Base-by-base conservation (phyloP, 2,888 invertebrate genomes). In the Tanypteryx hageni region DNA sequence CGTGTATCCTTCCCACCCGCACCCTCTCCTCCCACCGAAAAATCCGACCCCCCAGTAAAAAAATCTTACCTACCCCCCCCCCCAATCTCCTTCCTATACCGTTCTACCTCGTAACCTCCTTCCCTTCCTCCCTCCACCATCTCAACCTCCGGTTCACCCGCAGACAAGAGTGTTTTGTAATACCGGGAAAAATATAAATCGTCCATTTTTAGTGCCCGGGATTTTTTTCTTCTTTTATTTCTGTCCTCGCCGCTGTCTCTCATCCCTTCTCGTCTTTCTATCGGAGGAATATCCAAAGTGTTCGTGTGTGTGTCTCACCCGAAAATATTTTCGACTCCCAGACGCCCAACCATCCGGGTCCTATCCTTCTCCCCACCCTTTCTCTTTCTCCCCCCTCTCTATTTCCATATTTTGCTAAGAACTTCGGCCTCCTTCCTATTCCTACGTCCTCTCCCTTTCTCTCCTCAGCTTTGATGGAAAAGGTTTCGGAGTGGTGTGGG, bases 171-270 rank as follows among this genome's bases (percentile, higher is more conserved):
- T 76, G 76, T 76, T 76, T 76, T 76, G 76, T 76, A 76, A 76
- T 76, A 76, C 76, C 76, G 76, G 76, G 76, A 76, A 76, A 76
- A 76, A 76, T 76, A 76, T 76, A 76, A 76, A 76, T 76, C 76
- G 76, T 76, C 76, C 76, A 76, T 76, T 76, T 76, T 76, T 76
- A 76, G 76, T 22, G 27, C 76, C 27, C 27, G 76, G 27, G 22
- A 27, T 76, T 76, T 76, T 76, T 27, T 11, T 27, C 22, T n/a
- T n/a, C 76, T 76, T 76, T 76, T 76, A 76, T 76, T 76, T 76
- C 76, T 27, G 76, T 27, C 68, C 68, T 68, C 68, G 68, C 68
- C 22, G 68, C 22, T 22, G 68, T 68, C 76, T 76, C 76, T 22
- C 76, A 13, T 27, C 76, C 76, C 76, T 27, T 27, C 76, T 22